Base-by-base conservation (phyloP, 2,888 invertebrate genomes). In the Acanthosoma haemorrhoidale region DNA sequence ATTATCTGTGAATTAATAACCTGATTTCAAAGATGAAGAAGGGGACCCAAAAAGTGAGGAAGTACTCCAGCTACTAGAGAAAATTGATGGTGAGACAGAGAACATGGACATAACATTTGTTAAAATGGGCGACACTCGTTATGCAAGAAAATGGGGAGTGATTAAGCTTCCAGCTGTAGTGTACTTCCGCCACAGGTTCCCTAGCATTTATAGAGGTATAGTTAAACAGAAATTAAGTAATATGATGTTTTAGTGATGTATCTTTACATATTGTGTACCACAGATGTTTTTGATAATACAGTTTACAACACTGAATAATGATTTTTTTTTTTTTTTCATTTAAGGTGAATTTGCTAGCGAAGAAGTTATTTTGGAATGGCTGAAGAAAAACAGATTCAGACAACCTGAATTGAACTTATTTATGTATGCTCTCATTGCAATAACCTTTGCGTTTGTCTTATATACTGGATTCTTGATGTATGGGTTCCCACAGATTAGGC, bases 21-120 rank as follows among this genome's bases (percentile, higher is more conserved):
- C n/a, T n/a, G n/a, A n/a, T n/a, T 1, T 61, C 31, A 4, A 76
- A 94, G 94, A 93, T 80, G 92, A 94, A 77, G 86, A 88, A 74
- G 88, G 91, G 75, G 86, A 87, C 72, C 85, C 87, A 38, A 92
- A 92, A 75, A 94, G 95, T 80, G 85, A 87, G 61, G 84, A 87
- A n/a, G 92, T 94, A 0, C 81, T 92, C 75, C 89, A 91, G 73
- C 91, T 91, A 78, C 80, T 96, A 72, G 96, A 96, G 79, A 92
- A 91, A 76, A 96, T 96, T 76, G 96, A 97, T 78, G 92, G 93
- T 76, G 96, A 96, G 81, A 94, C 94, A 0, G 94, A 95, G 78
- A 93, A 93, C 80, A 84, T 96, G 78, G 94, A 95, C 78, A 94
- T 96, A 74, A 93, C 94, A 2, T 94, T 96, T 79, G 94, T 95